These are phyloP conservation scores for Lithophane socia DNA, from an alignment of 2,888 invertebrate genomes.

Conservation along the genomic window DNA sequence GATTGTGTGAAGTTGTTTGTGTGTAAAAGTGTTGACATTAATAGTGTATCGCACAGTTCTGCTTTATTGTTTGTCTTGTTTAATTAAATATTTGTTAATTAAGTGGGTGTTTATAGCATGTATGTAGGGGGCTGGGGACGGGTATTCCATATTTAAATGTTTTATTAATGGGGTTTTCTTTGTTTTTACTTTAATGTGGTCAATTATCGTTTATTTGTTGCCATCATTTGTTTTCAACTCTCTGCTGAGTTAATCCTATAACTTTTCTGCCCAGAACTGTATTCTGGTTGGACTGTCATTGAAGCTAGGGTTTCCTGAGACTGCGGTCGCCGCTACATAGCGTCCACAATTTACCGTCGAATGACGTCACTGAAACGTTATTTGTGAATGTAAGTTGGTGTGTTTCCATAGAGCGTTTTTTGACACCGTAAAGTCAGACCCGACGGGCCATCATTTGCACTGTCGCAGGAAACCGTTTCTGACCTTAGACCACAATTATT, in stretches of 20 bases:
- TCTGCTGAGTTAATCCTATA: neutral
- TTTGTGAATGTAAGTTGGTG: too few relatives aligned
- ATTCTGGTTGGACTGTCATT: neutral
- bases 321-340: too few relatives aligned
- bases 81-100: conserved; percentile 66
- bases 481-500: too few relatives aligned
- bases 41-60: conserved; percentile 57
- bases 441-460: too few relatives aligned
- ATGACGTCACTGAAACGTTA: too few relatives aligned
- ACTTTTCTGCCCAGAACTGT: neutral
- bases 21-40: conserved; percentile 60
- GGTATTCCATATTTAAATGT: conserved; percentile 31
- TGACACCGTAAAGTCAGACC: too few relatives aligned
- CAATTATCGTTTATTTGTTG: neutral
- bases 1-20: conserved; percentile 16
- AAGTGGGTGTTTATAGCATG: conserved; percentile 57
- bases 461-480: too few relatives aligned
- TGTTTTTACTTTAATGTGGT: neutral
- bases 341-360: too few relatives aligned
- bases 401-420: too few relatives aligned
- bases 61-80: conserved; percentile 60
- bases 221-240: neutral
- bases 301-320: too few relatives aligned
- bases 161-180: neutral
- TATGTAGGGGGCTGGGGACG: conserved; percentile 10